phyloP scores from a whole-genome alignment of 2,113 vertebrate species.

The Ciconia stormi region DNA sequence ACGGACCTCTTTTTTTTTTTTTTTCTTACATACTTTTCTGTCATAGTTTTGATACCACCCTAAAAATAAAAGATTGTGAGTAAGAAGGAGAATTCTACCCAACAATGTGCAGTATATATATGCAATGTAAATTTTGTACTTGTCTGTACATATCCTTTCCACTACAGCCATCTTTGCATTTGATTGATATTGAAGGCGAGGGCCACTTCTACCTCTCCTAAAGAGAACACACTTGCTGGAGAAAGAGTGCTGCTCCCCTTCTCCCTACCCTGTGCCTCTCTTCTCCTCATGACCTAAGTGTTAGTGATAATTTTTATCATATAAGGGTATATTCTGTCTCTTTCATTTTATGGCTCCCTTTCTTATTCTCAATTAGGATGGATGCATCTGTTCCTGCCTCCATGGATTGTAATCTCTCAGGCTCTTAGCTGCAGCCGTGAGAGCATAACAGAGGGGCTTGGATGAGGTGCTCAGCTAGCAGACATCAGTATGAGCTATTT shows the following conservation, averaged over 20 bases:
- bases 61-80: neutral
- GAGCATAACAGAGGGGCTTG: neutral
- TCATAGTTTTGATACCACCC: neutral
- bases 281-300: neutral
- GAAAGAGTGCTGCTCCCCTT: neutral
- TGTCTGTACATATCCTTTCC: neutral
- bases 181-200: accelerated
- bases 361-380: neutral
- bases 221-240: neutral
- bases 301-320: neutral
- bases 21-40: neutral
- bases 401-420: neutral
- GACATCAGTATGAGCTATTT: neutral
- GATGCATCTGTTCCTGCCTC: neutral
- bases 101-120: neutral
- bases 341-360: neutral
- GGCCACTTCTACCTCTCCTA: neutral
- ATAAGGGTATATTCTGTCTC: neutral
- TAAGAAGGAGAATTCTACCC: neutral
- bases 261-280: neutral
- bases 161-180: neutral
- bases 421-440: neutral
- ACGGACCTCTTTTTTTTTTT: neutral
- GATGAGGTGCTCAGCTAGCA: neutral
- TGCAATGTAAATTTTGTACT: neutral